These are phyloP conservation scores for Herpetotheres cachinnans DNA, from an alignment of 2,113 vertebrate genomes.

Conservation along the genomic window DNA sequence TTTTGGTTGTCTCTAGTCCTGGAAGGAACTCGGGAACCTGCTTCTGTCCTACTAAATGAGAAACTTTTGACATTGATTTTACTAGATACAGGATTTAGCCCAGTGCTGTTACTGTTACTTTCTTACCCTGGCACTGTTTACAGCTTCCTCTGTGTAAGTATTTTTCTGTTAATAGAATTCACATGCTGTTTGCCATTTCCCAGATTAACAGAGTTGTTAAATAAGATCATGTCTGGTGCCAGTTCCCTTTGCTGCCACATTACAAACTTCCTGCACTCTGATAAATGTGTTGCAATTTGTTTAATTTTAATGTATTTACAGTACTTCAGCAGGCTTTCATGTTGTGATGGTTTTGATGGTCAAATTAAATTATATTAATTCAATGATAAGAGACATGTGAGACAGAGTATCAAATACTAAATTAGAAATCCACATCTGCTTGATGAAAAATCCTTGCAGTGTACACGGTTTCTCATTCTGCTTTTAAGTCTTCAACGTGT, in stretches of 20 bases:
- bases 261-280: not conserved
- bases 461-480: not conserved
- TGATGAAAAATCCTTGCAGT: not conserved
- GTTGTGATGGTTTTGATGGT: not conserved
- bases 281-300: not conserved
- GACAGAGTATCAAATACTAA: not conserved
- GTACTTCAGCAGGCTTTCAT: not conserved
- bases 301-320: not conserved
- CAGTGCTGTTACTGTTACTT: not conserved
- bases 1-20: not conserved
- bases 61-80: not conserved
- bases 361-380: not conserved
- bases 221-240: not conserved
- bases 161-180: conserved; percentile 2
- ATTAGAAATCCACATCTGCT: not conserved
- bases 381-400: not conserved
- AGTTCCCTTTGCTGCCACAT: not conserved
- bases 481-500: not conserved
- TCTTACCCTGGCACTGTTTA: not conserved
- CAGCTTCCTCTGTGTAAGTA: not conserved
- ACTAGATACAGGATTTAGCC: not conserved
- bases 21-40: not conserved
- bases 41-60: not conserved
- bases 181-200: not conserved
- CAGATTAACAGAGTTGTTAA: not conserved